Conservation (phyloP, 1,140 invertebrate genomes). For the Elymnias hypermnestra region DNA sequence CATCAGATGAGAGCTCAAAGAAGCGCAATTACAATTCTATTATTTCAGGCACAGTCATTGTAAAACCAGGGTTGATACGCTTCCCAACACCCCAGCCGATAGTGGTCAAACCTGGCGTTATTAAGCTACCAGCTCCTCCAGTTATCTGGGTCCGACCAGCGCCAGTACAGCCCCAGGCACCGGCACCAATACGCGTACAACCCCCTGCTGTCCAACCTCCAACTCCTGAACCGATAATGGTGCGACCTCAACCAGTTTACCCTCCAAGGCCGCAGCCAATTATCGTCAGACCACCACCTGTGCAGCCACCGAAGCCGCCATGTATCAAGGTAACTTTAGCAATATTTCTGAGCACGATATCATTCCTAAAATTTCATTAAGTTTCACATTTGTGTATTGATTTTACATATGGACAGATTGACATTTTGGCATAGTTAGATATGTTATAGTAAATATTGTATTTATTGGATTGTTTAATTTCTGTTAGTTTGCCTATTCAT, state of each 20-base stretch:
- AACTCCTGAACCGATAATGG: conserved; percentile 32
- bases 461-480: too few relatives aligned
- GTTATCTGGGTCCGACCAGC: conserved; percentile 37
- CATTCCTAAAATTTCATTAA: too few relatives aligned
- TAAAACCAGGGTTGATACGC: conserved; percentile 37
- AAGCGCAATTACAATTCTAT: too few relatives aligned
- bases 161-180: conserved; percentile 27
- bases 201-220: conserved; percentile 34
- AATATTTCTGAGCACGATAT: too few relatives aligned
- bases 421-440: too few relatives aligned
- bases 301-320: conserved; percentile 18
- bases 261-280: conserved; percentile 26
- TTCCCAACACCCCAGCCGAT: conserved; percentile 37
- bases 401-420: too few relatives aligned
- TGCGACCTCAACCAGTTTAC: conserved; percentile 25
- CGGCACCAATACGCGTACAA: conserved; percentile 25
- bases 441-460: too few relatives aligned
- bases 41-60: conserved; percentile 30
- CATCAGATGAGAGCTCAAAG: too few relatives aligned
- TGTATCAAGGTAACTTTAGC: conserved; percentile 22
- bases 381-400: too few relatives aligned
- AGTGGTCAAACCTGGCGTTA: conserved; percentile 38
- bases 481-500: too few relatives aligned
- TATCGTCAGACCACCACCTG: conserved; percentile 23
- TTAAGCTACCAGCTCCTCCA: conserved; percentile 30